Conservation (phyloP, 2,797 vertebrate genomes). For the Acrossocheilus wenchowensis region DNA sequence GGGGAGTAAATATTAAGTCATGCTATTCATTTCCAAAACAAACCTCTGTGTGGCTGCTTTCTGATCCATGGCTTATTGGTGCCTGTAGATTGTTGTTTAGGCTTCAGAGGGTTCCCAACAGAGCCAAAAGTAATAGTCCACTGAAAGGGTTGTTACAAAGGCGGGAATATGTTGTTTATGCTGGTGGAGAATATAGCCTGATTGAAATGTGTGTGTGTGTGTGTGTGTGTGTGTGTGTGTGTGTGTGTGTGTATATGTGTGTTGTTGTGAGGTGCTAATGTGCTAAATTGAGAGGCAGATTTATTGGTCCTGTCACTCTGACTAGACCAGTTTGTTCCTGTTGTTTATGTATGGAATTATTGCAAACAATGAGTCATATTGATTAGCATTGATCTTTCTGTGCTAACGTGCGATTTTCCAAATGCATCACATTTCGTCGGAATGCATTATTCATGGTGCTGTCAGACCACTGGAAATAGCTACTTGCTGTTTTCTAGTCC, state of each 20-base stretch:
- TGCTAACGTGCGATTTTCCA: constrained; percentile 33
- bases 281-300: constrained; percentile 38
- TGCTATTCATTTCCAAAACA: neutral
- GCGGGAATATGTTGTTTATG: constrained; percentile 37
- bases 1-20: constrained; percentile 1
- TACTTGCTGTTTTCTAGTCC: neutral
- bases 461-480: constrained; percentile 26
- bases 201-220: neutral
- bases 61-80: constrained; percentile 21
- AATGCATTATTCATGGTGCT: constrained; percentile 35
- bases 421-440: constrained; percentile 38
- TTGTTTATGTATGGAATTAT: constrained; percentile 54
- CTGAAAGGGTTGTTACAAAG: constrained; percentile 36
- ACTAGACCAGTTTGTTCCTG: constrained; percentile 39
- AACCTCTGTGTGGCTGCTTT: constrained; percentile 18
- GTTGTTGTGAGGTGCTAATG: constrained; percentile 30
- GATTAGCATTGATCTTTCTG: constrained; percentile 56
- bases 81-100: constrained; percentile 17
- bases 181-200: constrained; percentile 43
- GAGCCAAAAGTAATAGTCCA: constrained; percentile 29
- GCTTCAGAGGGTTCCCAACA: constrained; percentile 6
- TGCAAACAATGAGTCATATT: constrained; percentile 55
- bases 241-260: neutral
- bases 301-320: constrained; percentile 41
- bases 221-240: neutral